These are phyloP conservation scores for Peromyscus polionotus DNA, from an alignment of 2,113 vertebrate genomes.

Conservation along the genomic window DNA sequence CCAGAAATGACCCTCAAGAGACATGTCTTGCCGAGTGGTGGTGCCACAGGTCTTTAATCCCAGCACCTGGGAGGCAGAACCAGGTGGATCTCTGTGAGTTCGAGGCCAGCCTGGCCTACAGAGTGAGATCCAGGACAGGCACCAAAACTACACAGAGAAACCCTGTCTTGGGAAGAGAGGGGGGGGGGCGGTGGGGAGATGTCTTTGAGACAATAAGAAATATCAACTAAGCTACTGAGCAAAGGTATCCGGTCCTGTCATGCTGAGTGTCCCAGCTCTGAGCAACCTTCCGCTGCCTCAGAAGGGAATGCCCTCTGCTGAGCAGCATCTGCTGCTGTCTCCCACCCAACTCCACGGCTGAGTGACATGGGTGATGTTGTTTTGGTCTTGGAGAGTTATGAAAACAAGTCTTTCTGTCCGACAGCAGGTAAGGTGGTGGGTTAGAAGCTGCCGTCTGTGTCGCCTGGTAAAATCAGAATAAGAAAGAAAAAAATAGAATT, in stretches of 20 bases:
- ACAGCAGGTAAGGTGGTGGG: not conserved
- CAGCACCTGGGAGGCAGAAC: too few species aligned
- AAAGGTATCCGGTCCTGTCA: conserved; percentile 89
- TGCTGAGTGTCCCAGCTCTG: conserved; percentile 92
- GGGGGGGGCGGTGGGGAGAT: not conserved
- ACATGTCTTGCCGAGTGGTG: conserved; percentile 86
- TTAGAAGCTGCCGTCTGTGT: not conserved
- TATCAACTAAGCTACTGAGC: conserved; percentile 92
- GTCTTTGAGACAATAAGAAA: conserved; percentile 93
- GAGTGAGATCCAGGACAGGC: too few species aligned
- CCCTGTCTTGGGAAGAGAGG: too few species aligned
- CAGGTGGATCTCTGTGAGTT: too few species aligned
- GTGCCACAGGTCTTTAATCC: too few species aligned
- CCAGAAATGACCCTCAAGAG: conserved; percentile 92
- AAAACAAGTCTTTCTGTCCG: not conserved
- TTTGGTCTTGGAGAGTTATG: not conserved
- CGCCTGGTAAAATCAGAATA: not conserved
- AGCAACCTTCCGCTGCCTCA: not conserved
- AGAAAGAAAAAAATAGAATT: not conserved
- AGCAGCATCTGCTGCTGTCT: not conserved
- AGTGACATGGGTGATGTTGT: not conserved
- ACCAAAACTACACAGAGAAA: too few species aligned
- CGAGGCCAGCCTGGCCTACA: too few species aligned
- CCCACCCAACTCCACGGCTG: not conserved
- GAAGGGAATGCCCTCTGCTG: not conserved